Conservation (phyloP, 2,888 invertebrate species). For the Strigamia crassipes region DNA sequence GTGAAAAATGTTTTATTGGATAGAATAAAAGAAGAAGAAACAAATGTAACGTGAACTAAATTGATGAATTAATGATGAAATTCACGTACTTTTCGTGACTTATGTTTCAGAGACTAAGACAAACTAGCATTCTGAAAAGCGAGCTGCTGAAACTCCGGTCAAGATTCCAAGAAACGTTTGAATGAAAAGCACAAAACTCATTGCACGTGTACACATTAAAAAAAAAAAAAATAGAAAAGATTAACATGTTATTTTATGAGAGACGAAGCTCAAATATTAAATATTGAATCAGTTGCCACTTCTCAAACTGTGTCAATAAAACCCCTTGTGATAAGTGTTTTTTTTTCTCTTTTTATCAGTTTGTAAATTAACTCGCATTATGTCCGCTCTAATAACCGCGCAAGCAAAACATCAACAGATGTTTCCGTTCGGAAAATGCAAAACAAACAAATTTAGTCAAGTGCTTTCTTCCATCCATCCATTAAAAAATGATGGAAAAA, state of each 20-base stretch:
- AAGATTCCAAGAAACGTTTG: background rate
- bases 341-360: background rate
- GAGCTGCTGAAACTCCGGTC: background rate
- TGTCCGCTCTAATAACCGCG: background rate
- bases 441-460: background rate
- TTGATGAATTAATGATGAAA: background rate
- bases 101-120: background rate
- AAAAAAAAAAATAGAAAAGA: too few relatives aligned
- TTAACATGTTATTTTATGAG: background rate
- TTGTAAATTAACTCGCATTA: background rate
- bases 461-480: background rate
- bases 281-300: background rate
- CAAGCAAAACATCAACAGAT: background rate
- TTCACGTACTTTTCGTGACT: too few relatives aligned
- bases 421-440: background rate
- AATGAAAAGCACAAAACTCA: background rate
- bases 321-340: background rate
- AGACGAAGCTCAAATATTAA: background rate
- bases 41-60: too few relatives aligned
- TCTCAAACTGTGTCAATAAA: background rate
- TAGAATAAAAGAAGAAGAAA: slow-evolving; percentile 45
- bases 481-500: background rate
- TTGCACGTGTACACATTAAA: background rate
- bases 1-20: slow-evolving; percentile 44
- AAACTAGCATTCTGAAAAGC: background rate